Evolutionary conservation across 1,140 invertebrate species (phyloP).

Genomic region (Caerostris darwini): DNA sequence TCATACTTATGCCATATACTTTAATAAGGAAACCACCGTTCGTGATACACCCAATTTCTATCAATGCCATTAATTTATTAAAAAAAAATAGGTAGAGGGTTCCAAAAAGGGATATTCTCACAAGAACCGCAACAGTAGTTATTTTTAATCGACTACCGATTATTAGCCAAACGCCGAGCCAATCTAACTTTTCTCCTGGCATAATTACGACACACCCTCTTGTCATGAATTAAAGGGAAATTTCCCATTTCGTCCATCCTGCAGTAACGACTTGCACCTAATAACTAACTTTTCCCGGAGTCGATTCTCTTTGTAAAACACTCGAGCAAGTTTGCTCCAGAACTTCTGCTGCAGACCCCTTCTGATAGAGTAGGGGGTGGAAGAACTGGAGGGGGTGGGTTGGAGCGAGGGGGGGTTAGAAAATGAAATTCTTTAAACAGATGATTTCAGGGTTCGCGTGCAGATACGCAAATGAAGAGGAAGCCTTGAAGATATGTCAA

Average conservation of each 20-base stretch:
- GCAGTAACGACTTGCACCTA: slow-evolving; percentile 24
- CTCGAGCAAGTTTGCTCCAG: slow-evolving; percentile 1
- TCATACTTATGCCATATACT: background rate
- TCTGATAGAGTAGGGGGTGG: background rate
- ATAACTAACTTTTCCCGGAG: slow-evolving; percentile 4
- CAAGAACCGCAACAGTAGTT: background rate
- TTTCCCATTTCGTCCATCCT: background rate
- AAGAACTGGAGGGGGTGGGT: background rate
- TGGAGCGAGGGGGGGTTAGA: background rate
- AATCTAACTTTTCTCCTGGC: background rate
- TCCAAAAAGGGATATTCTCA: background rate
- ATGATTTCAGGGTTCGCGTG: slow-evolving; percentile 39
- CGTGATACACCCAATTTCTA: background rate
- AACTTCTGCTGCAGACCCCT: too few relatives aligned
- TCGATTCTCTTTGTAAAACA: slow-evolving; percentile 8
- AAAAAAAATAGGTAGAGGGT: background rate
- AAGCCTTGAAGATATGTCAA: slow-evolving; percentile 57
- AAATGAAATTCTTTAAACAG: slow-evolving; percentile 65
- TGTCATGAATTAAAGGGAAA: background rate
- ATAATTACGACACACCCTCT: slow-evolving; percentile 42
- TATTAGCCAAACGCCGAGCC: background rate
- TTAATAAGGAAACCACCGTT: background rate
- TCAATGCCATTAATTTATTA: background rate
- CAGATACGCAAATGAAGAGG: slow-evolving; percentile 55
- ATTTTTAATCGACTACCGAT: slow-evolving; percentile 51